Percentiles rank a stretch among this genome's conserved stretches.
phyloP scores from a whole-genome alignment of 2,113 vertebrate species.

The Reinhardtius hippoglossoides region DNA sequence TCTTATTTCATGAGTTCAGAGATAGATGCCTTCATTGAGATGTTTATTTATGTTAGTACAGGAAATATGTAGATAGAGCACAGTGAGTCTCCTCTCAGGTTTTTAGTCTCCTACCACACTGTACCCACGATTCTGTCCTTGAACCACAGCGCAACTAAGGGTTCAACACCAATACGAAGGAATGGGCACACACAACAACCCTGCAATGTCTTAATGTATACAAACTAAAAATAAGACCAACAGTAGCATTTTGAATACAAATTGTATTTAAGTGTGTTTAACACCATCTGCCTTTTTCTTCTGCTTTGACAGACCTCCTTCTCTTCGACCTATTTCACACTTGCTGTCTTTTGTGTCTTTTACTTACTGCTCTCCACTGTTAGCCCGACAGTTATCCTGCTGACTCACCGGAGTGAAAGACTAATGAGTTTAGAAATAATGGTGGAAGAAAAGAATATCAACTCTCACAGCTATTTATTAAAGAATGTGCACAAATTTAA shows the following conservation, averaged over 20 bases:
- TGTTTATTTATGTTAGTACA: conserved; percentile 1
- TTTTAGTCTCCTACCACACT: background rate
- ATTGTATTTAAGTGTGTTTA: background rate
- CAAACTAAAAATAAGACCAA: background rate
- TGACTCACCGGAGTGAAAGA: background rate
- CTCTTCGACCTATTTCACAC: background rate
- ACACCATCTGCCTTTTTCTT: background rate
- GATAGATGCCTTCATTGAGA: background rate
- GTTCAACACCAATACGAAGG: background rate
- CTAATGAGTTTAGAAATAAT: background rate
- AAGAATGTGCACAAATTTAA: background rate
- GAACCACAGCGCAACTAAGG: conserved; percentile 2
- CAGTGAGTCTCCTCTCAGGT: background rate
- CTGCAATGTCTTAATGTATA: background rate
- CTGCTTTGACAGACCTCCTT: background rate
- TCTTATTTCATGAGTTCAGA: background rate
- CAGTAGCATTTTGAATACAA: background rate
- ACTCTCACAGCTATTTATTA: background rate
- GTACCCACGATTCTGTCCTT: background rate
- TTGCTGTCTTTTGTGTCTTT: background rate
- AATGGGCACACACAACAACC: background rate
- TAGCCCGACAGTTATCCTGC: background rate
- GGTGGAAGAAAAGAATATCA: background rate
- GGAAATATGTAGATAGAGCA: background rate
- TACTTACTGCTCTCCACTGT: background rate